These are phyloP conservation scores for Monodelphis domestica DNA, from an alignment of 2,797 vertebrate genomes.

Conservation along the genomic window DNA sequence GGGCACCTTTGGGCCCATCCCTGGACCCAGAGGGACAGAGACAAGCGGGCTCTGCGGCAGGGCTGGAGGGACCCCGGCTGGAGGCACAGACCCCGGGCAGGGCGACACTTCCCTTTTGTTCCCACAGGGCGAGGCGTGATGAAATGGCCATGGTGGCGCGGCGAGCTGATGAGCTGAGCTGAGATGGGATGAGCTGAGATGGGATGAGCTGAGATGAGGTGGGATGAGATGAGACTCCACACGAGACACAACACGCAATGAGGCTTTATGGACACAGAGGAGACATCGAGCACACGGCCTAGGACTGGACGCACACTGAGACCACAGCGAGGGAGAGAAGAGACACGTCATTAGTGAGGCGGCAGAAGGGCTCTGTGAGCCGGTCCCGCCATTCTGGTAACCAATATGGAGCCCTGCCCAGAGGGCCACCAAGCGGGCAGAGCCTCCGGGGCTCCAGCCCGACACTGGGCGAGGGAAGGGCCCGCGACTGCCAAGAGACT, in stretches of 20 bases:
- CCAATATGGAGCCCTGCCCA: too few relatives aligned
- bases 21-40: background rate
- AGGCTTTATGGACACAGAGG: slow-evolving; percentile 14
- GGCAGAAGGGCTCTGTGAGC: too few relatives aligned
- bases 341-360: slow-evolving; percentile 52
- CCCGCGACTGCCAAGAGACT: too few relatives aligned
- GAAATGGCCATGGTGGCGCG: slow-evolving; percentile 64
- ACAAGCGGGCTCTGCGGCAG: background rate
- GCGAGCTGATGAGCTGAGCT: background rate
- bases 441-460: too few relatives aligned
- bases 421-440: too few relatives aligned
- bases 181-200: background rate
- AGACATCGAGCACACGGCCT: background rate
- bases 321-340: slow-evolving; percentile 53
- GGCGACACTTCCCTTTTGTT: slow-evolving; percentile 94
- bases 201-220: background rate
- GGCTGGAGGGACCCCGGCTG: too few relatives aligned
- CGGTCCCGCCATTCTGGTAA: too few relatives aligned
- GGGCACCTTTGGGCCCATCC: background rate
- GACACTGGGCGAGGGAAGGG: too few relatives aligned
- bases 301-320: slow-evolving; percentile 6
- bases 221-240: slow-evolving; percentile 9
- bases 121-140: slow-evolving; percentile 97
- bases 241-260: slow-evolving; percentile 10
- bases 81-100: background rate